These are phyloP conservation scores for Isoperla grammatica DNA, from an alignment of 2,888 invertebrate species.

Conservation along the genomic window DNA sequence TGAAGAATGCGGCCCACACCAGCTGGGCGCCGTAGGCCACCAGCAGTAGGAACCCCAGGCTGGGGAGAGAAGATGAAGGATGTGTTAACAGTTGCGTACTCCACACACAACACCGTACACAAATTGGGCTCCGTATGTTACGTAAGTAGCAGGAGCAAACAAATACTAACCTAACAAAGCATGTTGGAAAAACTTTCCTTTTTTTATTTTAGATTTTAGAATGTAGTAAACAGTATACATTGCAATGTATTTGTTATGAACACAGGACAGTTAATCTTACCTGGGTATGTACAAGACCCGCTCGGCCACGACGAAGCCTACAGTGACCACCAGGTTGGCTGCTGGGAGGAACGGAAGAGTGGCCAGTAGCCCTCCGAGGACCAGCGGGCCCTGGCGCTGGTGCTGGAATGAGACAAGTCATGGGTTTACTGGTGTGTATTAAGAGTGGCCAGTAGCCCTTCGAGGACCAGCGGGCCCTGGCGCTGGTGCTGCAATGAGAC, in stretches of 20 bases:
- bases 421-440: too few species aligned
- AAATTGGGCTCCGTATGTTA: too few species aligned
- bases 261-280: too few species aligned
- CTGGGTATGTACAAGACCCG: constrained; percentile 84
- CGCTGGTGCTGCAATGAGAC: too few species aligned
- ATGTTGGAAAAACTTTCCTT: too few species aligned
- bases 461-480: too few species aligned
- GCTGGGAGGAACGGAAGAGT: constrained; percentile 82
- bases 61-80: constrained; percentile 42
- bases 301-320: constrained; percentile 82
- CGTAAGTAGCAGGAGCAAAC: too few species aligned
- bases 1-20: constrained; percentile 48
- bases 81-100: background rate
- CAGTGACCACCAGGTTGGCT: constrained; percentile 73
- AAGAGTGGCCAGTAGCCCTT: too few species aligned
- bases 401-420: constrained; percentile 49
- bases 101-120: background rate
- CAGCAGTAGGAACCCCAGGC: constrained; percentile 73
- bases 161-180: too few species aligned
- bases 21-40: constrained; percentile 69
- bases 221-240: too few species aligned
- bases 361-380: constrained; percentile 64
- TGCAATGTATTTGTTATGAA: too few species aligned
- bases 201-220: too few species aligned
- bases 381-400: constrained; percentile 61